Conservation (phyloP, 1,140 invertebrate species). For the Trachymyrmex cornetzi region DNA sequence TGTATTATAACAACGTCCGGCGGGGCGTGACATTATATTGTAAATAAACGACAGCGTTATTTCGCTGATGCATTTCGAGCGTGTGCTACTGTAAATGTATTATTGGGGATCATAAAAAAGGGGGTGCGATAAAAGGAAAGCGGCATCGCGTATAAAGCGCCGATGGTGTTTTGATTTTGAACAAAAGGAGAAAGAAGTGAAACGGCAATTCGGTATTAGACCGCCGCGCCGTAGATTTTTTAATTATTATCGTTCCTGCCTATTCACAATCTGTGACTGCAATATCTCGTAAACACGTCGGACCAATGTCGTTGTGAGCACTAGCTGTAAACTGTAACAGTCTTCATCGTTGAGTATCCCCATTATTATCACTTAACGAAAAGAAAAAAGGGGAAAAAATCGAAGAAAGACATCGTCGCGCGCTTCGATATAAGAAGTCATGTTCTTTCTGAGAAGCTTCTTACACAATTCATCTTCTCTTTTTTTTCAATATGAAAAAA, state of each 20-base stretch:
- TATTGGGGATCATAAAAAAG: constrained; percentile 14
- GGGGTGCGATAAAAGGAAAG: background rate
- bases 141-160: background rate
- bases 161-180: background rate
- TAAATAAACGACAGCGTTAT: constrained; percentile 62
- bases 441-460: no score
- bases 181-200: background rate
- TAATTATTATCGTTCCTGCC: constrained; percentile 77
- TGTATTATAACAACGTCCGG: constrained; percentile 43
- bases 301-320: constrained; percentile 78
- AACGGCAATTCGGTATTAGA: constrained; percentile 61
- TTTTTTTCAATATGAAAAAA: no score
- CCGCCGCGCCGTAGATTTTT: constrained; percentile 64
- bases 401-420: background rate
- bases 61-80: constrained; percentile 8
- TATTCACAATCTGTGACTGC: constrained; percentile 76
- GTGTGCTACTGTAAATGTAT: constrained; percentile 38
- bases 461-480: no score
- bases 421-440: background rate
- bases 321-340: constrained; percentile 60
- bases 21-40: constrained; percentile 52
- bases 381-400: background rate
- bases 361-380: constrained; percentile 12
- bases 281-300: constrained; percentile 73
- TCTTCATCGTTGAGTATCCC: constrained; percentile 46